phyloP scores from a whole-genome alignment of 1,140 invertebrate genomes.

The Brevipalpus yothersi region DNA sequence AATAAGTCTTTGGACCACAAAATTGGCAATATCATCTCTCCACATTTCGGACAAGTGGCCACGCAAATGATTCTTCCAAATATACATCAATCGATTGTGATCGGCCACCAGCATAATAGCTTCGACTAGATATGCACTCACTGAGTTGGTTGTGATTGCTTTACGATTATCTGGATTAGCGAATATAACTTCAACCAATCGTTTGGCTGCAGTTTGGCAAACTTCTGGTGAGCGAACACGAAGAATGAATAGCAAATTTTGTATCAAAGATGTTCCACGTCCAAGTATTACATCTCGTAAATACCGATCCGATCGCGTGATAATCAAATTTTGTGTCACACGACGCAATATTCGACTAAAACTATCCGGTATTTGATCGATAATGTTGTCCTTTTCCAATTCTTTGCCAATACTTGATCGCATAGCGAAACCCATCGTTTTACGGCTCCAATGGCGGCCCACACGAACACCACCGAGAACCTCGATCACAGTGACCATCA shows the following conservation, averaged over 20 bases:
- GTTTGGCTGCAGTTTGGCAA: slow-evolving; percentile 8
- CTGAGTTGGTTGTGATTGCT: slow-evolving; percentile 5
- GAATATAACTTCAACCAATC: slow-evolving; percentile 9
- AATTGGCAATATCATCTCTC: slow-evolving; percentile 11
- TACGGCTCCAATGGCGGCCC: slow-evolving; percentile 7
- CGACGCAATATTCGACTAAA: slow-evolving; percentile 2
- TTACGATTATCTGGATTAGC: not conserved
- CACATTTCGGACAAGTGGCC: slow-evolving; percentile 5
- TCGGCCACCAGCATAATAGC: slow-evolving; percentile 33
- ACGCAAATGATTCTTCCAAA: slow-evolving; percentile 16
- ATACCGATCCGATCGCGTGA: slow-evolving; percentile 1
- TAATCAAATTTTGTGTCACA: slow-evolving; percentile 4
- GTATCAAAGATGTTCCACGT: slow-evolving; percentile 4
- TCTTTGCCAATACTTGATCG: slow-evolving; percentile 5
- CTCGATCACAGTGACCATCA: slow-evolving; percentile 6
- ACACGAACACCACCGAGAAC: slow-evolving; percentile 8
- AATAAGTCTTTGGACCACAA: slow-evolving; percentile 12
- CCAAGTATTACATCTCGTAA: slow-evolving; percentile 4
- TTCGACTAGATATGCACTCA: slow-evolving; percentile 14
- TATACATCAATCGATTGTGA: slow-evolving; percentile 32
- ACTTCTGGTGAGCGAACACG: slow-evolving; percentile 7
- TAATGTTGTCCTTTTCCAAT: slow-evolving; percentile 8
- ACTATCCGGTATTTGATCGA: slow-evolving; percentile 5
- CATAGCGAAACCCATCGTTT: slow-evolving; percentile 10
- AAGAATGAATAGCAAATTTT: slow-evolving; percentile 9